Conservation (phyloP, 2,888 invertebrate species). For the Protonemura montana region DNA sequence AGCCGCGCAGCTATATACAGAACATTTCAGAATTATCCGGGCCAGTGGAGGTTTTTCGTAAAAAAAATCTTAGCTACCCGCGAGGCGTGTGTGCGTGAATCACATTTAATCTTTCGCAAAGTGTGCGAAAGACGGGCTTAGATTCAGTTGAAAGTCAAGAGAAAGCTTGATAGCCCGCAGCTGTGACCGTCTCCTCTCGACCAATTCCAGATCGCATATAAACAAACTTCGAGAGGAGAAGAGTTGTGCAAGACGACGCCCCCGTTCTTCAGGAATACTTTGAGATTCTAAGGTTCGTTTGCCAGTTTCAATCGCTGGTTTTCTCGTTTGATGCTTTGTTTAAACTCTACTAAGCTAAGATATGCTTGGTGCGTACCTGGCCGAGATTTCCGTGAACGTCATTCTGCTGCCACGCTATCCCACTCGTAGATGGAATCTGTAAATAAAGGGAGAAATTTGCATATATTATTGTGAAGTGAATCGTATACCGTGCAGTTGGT, state of each 20-base stretch:
- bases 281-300: neutral
- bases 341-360: neutral
- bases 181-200: neutral
- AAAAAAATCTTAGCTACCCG: neutral
- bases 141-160: neutral
- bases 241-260: neutral
- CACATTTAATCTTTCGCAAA: conserved; percentile 4
- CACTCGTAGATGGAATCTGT: neutral
- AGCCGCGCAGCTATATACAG: neutral
- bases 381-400: neutral
- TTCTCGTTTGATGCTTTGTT: neutral
- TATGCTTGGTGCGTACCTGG: neutral
- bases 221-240: neutral
- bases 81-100: conserved; percentile 2
- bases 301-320: neutral
- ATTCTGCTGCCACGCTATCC: neutral
- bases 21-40: neutral
- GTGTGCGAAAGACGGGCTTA: neutral
- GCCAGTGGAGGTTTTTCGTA: neutral
- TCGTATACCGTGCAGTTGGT: neutral
- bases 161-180: neutral
- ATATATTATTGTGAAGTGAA: neutral
- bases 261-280: neutral
- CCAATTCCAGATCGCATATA: conserved; percentile 7
- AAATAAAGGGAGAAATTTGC: neutral